These are phyloP conservation scores for Chaetogeoica ovagalla DNA, from an alignment of 2,888 invertebrate species.

Conservation along the genomic window DNA sequence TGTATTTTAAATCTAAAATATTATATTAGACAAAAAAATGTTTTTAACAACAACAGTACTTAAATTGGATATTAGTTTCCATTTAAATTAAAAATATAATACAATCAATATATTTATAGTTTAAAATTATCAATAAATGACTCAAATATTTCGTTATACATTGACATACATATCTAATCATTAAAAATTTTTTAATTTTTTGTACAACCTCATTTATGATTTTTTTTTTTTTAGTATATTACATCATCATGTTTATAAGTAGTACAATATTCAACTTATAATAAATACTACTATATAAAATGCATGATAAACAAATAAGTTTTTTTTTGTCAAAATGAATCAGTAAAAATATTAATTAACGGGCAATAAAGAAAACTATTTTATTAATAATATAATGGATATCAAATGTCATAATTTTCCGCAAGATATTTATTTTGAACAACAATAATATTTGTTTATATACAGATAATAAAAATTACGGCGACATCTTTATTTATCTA, in stretches of 20 bases:
- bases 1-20: slow-evolving; percentile 24
- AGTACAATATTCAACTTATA: slow-evolving; percentile 19
- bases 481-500: background rate
- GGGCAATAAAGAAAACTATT: slow-evolving; percentile 11
- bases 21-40: slow-evolving; percentile 27
- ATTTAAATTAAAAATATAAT: slow-evolving; percentile 47
- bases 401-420: slow-evolving; percentile 22
- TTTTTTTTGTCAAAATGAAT: slow-evolving; percentile 11
- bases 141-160: slow-evolving; percentile 47
- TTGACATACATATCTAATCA: background rate
- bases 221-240: background rate
- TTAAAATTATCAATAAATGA: slow-evolving; percentile 29
- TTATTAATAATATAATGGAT: slow-evolving; percentile 6
- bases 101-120: background rate
- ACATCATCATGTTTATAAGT: slow-evolving; percentile 3
- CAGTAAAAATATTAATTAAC: slow-evolving; percentile 12
- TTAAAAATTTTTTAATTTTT: background rate
- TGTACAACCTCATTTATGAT: slow-evolving; percentile 12
- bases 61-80: slow-evolving; percentile 38
- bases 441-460: slow-evolving; percentile 8
- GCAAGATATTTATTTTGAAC: background rate
- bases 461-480: slow-evolving; percentile 13
- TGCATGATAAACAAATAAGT: background rate
- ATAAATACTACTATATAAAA: slow-evolving; percentile 25
- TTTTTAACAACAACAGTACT: slow-evolving; percentile 42